These are phyloP conservation scores for Styela clava DNA, from an alignment of 23 tunicate genomes.

Conservation along the genomic window DNA sequence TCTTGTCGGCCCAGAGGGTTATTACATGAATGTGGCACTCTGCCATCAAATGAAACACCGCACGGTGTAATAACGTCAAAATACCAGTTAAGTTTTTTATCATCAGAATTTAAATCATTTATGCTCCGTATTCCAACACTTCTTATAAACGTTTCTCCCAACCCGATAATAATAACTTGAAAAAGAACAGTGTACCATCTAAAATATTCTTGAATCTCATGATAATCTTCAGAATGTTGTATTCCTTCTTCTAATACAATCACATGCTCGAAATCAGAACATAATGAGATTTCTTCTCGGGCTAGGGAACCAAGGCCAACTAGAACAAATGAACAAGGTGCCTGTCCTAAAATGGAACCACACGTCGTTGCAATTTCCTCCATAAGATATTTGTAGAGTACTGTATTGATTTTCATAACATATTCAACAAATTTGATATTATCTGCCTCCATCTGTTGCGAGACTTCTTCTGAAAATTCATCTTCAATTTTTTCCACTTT, in stretches of 20 bases:
- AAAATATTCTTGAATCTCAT: conserved; percentile 19
- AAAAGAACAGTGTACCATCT: conserved; percentile 39
- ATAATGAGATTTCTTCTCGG: conserved; percentile 31
- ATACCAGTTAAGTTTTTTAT: conserved; percentile 17
- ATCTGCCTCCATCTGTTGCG: not conserved
- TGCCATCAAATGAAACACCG: conserved; percentile 46
- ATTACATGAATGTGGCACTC: conserved; percentile 42
- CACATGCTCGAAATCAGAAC: conserved; percentile 43
- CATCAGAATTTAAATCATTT: conserved; percentile 1
- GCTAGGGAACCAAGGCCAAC: conserved; percentile 48
- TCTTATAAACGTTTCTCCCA: conserved; percentile 38
- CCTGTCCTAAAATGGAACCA: conserved; percentile 17
- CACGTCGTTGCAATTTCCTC: not conserved
- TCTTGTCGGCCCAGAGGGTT: conserved; percentile 36
- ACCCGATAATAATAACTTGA: conserved; percentile 24
- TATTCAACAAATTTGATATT: not conserved
- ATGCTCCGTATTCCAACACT: conserved; percentile 32
- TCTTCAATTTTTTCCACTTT: not conserved
- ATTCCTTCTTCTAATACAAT: conserved; percentile 28
- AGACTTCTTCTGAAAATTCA: not conserved
- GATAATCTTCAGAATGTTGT: not conserved
- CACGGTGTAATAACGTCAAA: conserved; percentile 20
- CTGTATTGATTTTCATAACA: not conserved
- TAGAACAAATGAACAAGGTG: conserved; percentile 34
- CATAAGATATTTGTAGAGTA: conserved; percentile 10